Conservation (phyloP, 2,888 invertebrate genomes). For the Villa cingulata region DNA sequence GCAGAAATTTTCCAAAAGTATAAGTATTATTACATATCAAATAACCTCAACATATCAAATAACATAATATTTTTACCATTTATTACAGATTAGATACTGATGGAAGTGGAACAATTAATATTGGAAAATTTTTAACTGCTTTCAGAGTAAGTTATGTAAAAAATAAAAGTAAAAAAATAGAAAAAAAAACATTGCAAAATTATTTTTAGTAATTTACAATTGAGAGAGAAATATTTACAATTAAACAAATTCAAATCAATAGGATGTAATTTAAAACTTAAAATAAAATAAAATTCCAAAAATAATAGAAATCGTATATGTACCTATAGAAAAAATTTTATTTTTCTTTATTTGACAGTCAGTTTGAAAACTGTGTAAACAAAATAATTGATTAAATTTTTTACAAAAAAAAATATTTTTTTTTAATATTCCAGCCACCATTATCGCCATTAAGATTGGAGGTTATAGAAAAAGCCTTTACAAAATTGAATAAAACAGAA, state of each 20-base stretch:
- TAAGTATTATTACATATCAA: not conserved
- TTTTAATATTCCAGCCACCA: slow-evolving; percentile 50
- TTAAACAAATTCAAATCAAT: too few species aligned
- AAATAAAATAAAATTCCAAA: too few species aligned
- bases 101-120: slow-evolving; percentile 65
- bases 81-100: slow-evolving; percentile 62
- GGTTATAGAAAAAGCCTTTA: slow-evolving; percentile 67
- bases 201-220: too few species aligned
- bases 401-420: too few species aligned
- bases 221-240: too few species aligned
- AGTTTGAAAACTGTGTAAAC: too few species aligned
- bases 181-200: too few species aligned
- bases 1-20: slow-evolving; percentile 27
- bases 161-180: too few species aligned
- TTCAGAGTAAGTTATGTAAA: slow-evolving; percentile 64
- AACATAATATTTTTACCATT: slow-evolving; percentile 1
- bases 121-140: slow-evolving; percentile 75
- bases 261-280: too few species aligned
- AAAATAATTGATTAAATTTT: slow-evolving; percentile 4
- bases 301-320: too few species aligned
- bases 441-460: slow-evolving; percentile 60
- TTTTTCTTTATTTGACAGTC: too few species aligned
- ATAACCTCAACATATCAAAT: not conserved
- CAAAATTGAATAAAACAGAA: slow-evolving; percentile 74
- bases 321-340: too few species aligned